phyloP scores from a whole-genome alignment of 2,888 invertebrate species.

The Luperina testacea region DNA sequence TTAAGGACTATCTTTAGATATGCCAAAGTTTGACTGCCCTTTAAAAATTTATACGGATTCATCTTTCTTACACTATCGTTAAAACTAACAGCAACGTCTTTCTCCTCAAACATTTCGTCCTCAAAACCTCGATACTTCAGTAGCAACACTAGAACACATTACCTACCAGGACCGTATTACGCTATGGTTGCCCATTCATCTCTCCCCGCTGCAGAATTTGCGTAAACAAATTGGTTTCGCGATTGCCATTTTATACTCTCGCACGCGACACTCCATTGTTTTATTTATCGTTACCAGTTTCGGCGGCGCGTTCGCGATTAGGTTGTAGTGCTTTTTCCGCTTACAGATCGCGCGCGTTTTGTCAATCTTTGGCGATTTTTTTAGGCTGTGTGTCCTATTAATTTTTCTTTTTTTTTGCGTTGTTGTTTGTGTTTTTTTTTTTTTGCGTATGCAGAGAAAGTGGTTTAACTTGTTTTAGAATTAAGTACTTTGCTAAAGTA shows the following conservation, averaged over 20 bases:
- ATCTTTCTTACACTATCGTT: background rate
- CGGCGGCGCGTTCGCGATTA: constrained; percentile 88
- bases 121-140: constrained; percentile 48
- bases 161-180: constrained; percentile 86
- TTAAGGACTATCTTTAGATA: background rate
- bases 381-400: constrained; percentile 46
- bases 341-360: constrained; percentile 85
- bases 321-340: constrained; percentile 88
- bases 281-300: constrained; percentile 90
- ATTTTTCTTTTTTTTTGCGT: background rate
- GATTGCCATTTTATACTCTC: constrained; percentile 90
- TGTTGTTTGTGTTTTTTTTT: constrained; percentile 37
- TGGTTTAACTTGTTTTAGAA: background rate
- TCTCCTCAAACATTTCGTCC: background rate
- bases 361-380: constrained; percentile 82
- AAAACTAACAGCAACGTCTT: background rate
- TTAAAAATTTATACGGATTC: background rate
- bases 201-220: constrained; percentile 89
- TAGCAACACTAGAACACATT: constrained; percentile 78
- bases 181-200: constrained; percentile 90
- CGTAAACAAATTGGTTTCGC: constrained; percentile 91
- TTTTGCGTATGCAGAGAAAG: no score
- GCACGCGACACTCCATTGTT: constrained; percentile 89
- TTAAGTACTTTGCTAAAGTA: no score
- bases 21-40: background rate